Evolutionary conservation across 2,888 invertebrate species (phyloP).

Genomic region (Agonopterix subpropinquella): DNA sequence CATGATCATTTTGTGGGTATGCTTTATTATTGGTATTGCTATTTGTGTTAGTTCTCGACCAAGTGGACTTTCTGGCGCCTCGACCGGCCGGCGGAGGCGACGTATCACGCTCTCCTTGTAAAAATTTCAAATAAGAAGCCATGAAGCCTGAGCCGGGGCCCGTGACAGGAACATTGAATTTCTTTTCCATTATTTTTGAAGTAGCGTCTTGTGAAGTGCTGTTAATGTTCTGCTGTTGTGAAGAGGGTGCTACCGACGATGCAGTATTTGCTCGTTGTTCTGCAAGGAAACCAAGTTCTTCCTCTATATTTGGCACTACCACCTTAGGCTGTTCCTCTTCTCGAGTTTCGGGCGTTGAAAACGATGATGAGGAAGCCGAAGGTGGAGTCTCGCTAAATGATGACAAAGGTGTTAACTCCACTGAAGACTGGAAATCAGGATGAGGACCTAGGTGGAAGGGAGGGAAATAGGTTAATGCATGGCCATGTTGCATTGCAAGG

Average conservation of each 20-base stretch:
- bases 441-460: constrained; percentile 84
- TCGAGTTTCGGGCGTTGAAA: constrained; percentile 74
- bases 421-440: constrained; percentile 79
- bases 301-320: constrained; percentile 91
- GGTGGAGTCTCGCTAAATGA: constrained; percentile 76
- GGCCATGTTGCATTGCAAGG: constrained; percentile 80
- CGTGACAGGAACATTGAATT: constrained; percentile 74
- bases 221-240: constrained; percentile 67
- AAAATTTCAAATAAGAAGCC: constrained; percentile 91
- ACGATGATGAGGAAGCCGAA: constrained; percentile 74
- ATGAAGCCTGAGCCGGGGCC: constrained; percentile 85
- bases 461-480: constrained; percentile 85
- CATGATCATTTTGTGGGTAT: constrained; percentile 52
- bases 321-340: constrained; percentile 87
- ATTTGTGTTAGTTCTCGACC: constrained; percentile 73
- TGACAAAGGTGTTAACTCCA: constrained; percentile 78
- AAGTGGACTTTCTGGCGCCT: constrained; percentile 80
- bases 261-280: constrained; percentile 74
- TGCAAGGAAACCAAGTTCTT: constrained; percentile 88
- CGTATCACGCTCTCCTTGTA: constrained; percentile 87
- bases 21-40: constrained; percentile 53
- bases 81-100: constrained; percentile 85
- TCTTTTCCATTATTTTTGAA: constrained; percentile 76
- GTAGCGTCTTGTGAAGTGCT: constrained; percentile 66
- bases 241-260: constrained; percentile 70